Conservation (phyloP, 2,888 invertebrate genomes). For the Clostera curtula region DNA sequence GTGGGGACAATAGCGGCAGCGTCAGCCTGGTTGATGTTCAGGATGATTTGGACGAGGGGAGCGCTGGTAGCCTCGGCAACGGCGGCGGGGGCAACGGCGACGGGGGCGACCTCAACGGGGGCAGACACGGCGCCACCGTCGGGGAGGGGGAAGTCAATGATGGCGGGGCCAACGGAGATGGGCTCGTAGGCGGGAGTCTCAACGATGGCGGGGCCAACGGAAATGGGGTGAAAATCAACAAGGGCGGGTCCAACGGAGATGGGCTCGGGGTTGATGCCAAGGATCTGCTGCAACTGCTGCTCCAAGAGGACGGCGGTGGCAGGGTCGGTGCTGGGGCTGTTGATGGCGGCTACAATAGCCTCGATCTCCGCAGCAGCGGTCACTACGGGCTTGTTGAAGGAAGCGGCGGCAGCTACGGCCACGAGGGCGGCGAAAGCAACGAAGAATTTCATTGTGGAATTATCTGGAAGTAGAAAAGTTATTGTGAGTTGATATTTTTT, state of each 20-base stretch:
- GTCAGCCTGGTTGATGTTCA: conserved; percentile 28
- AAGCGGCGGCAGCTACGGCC: conserved; percentile 34
- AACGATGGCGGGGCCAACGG: conserved; percentile 5
- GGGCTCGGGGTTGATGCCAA: conserved; percentile 13
- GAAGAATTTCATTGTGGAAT: conserved; percentile 50
- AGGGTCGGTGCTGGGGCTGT: conserved; percentile 44
- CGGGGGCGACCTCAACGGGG: conserved; percentile 9
- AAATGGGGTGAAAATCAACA: neutral
- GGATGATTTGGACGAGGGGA: conserved; percentile 33
- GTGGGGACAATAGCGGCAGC: conserved; percentile 9
- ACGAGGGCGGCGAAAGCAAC: conserved; percentile 37
- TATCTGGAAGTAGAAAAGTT: conserved; percentile 20
- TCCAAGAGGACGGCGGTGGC: conserved; percentile 37
- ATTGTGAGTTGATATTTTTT: too few species aligned
- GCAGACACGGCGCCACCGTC: conserved; percentile 7
- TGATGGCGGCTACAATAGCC: conserved; percentile 39
- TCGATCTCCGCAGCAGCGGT: conserved; percentile 19
- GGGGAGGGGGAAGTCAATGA: conserved; percentile 4
- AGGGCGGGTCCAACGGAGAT: conserved; percentile 7
- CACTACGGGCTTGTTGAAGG: conserved; percentile 21
- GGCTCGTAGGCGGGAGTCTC: conserved; percentile 15
- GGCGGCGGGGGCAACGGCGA: conserved; percentile 8
- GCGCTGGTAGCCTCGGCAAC: conserved; percentile 8
- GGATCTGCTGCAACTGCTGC: conserved; percentile 27
- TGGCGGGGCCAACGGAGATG: conserved; percentile 10